phyloP scores from a whole-genome alignment of 2,888 invertebrate species.

The Cheilosia impressa region DNA sequence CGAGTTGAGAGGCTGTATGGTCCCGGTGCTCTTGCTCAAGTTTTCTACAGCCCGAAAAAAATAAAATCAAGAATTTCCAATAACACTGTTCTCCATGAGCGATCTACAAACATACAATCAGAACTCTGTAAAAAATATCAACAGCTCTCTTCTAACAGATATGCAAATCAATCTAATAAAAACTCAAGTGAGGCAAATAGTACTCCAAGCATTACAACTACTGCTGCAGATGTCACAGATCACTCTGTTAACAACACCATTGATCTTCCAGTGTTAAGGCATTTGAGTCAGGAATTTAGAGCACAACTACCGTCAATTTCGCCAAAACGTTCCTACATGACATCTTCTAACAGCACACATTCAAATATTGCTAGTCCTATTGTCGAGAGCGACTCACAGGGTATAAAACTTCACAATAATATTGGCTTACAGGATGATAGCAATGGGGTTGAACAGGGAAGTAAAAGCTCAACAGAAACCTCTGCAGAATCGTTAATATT shows the following conservation, averaged over 20 bases:
- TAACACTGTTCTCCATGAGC: conserved; percentile 41
- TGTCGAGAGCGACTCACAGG: neutral
- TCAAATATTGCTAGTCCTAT: conserved; percentile 12
- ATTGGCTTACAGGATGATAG: neutral
- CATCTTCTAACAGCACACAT: conserved; percentile 12
- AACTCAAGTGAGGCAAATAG: conserved; percentile 74
- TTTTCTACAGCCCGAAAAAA: conserved; percentile 88
- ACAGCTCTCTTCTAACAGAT: conserved; percentile 81
- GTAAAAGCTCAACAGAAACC: conserved; percentile 51
- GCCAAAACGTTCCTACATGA: conserved; percentile 83
- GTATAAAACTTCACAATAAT: conserved; percentile 22
- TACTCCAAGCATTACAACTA: conserved; percentile 18
- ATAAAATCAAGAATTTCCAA: conserved; percentile 54
- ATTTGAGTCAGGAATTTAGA: conserved; percentile 93
- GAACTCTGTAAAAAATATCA: conserved; percentile 83
- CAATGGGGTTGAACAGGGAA: conserved; percentile 12
- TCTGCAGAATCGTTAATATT: conserved; percentile 51
- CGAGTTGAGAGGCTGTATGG: conserved; percentile 95
- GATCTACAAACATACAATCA: conserved; percentile 76
- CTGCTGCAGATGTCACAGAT: conserved; percentile 51
- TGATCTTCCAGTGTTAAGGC: conserved; percentile 90
- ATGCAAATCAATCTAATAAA: conserved; percentile 80
- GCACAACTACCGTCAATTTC: conserved; percentile 89
- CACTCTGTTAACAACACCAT: conserved; percentile 76
- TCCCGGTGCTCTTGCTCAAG: conserved; percentile 93